phyloP scores from a whole-genome alignment of 2,113 vertebrate species.

The Capreolus pygargus region DNA sequence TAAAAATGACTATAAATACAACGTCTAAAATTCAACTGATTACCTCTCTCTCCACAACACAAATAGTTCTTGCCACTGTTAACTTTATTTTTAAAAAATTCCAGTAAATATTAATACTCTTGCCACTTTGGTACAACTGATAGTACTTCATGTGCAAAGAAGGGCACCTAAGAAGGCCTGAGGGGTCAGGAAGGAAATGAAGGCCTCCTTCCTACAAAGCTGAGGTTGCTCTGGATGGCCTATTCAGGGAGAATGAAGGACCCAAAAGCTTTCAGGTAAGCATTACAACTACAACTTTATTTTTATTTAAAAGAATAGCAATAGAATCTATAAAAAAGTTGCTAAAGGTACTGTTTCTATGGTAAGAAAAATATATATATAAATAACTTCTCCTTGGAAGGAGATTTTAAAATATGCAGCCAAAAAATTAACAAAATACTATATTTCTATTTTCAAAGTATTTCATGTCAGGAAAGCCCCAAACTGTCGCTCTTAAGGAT shows the following conservation, averaged over 20 bases:
- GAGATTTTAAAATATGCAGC: background rate
- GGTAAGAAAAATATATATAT: background rate
- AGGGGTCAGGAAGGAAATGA: background rate
- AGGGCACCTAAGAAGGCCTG: background rate
- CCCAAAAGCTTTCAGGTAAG: background rate
- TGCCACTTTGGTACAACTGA: background rate
- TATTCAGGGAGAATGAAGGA: background rate
- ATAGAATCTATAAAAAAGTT: background rate
- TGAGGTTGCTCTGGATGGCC: accelerated
- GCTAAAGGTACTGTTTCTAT: conserved; percentile 23
- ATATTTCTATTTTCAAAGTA: conserved; percentile 42
- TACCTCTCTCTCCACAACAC: background rate
- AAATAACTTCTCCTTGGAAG: background rate
- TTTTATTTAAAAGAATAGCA: background rate
- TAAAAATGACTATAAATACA: background rate
- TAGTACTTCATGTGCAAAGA: background rate
- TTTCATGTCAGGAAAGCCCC: conserved; percentile 36
- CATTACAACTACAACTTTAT: background rate
- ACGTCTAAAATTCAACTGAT: background rate
- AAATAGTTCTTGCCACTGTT: background rate
- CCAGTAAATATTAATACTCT: background rate
- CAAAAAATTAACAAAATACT: background rate
- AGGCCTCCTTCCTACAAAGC: background rate
- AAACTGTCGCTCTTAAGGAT: conserved; percentile 26
- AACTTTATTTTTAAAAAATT: background rate